phyloP scores from a whole-genome alignment of 2,113 vertebrate species.

The Psittacara wagleri region DNA sequence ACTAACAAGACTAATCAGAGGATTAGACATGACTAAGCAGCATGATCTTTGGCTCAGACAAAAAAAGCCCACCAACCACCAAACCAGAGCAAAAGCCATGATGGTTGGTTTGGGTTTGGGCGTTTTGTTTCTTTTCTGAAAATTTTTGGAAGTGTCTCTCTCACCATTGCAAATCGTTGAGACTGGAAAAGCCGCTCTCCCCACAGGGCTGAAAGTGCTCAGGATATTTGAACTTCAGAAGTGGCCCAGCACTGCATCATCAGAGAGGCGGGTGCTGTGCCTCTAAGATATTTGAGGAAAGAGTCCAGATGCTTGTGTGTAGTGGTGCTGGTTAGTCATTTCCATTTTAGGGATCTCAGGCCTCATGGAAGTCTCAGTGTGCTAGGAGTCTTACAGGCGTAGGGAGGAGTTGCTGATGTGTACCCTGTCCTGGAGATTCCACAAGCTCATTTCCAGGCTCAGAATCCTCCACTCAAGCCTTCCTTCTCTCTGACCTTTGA shows the following conservation, averaged over 20 bases:
- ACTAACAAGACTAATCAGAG: background rate
- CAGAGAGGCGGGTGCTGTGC: background rate
- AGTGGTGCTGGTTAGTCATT: background rate
- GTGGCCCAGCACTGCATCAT: background rate
- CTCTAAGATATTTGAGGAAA: background rate
- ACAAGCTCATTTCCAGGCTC: conserved; percentile 13
- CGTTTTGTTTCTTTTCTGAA: background rate
- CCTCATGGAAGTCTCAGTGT: background rate
- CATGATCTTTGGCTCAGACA: background rate
- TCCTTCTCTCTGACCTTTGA: background rate
- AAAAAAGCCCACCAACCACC: background rate
- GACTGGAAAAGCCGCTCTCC: background rate
- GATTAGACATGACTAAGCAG: background rate
- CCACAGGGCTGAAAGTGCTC: background rate
- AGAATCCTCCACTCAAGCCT: background rate
- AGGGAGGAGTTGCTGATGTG: background rate
- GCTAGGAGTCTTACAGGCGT: background rate
- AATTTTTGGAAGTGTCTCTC: background rate
- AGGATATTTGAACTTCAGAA: background rate
- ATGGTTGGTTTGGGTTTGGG: background rate
- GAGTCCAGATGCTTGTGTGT: background rate
- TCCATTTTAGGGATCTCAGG: background rate
- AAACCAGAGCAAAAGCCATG: background rate
- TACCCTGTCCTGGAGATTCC: background rate
- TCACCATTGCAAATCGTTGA: background rate